These are phyloP conservation scores for Ennomos fuscantarius DNA, from an alignment of 2,888 invertebrate genomes.

Conservation along the genomic window DNA sequence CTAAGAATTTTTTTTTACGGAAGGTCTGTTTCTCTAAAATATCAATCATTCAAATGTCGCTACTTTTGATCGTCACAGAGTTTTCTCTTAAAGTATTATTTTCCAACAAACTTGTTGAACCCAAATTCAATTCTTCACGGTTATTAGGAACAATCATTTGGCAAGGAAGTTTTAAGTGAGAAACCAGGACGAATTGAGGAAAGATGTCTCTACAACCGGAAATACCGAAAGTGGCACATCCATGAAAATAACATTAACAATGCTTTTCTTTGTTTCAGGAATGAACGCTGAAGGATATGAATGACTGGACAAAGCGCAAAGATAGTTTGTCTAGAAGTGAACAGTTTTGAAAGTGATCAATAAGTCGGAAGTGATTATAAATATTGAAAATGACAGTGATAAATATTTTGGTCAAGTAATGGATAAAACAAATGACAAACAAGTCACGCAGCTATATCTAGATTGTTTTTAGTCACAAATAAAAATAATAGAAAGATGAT, in stretches of 20 bases:
- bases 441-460: neutral
- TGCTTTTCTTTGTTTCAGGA: constrained; percentile 11
- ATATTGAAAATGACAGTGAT: neutral
- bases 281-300: constrained; percentile 1
- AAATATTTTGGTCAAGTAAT: neutral
- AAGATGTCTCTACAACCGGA: constrained; percentile 16
- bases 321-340: constrained; percentile 1
- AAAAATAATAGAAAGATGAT: neutral
- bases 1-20: no score
- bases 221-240: neutral
- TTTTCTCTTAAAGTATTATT: constrained; percentile 15
- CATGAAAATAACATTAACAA: constrained; percentile 7
- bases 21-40: no score
- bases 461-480: no score
- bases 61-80: neutral
- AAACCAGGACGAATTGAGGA: neutral
- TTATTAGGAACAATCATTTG: constrained; percentile 29
- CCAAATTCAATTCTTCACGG: constrained; percentile 20
- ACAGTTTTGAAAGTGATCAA: neutral
- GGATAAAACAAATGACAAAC: neutral
- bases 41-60: no score
- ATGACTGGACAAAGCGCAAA: neutral
- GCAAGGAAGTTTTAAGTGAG: constrained; percentile 7
- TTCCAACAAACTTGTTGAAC: constrained; percentile 26
- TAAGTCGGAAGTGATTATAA: neutral